Evolutionary conservation across 2,797 vertebrate genomes (phyloP).

Genomic region (Acropternis orthonyx): DNA sequence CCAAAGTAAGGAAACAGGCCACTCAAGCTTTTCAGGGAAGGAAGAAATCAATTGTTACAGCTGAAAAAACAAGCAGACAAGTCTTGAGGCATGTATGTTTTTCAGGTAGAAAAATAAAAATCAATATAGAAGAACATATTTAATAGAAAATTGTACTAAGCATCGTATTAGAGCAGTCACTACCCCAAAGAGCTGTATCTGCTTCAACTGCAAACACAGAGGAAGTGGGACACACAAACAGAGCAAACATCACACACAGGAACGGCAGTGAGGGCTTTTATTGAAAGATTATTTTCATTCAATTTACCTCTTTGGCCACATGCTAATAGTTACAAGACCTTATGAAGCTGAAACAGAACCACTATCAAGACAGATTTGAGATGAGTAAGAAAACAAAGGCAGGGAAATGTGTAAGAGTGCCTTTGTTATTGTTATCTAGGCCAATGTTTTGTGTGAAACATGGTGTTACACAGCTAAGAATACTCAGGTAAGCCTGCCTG

Average conservation of each 20-base stretch:
- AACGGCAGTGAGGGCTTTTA: not conserved
- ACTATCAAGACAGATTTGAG: not conserved
- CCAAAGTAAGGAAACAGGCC: not conserved
- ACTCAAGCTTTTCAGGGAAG: not conserved
- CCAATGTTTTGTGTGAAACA: not conserved
- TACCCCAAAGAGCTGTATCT: not conserved
- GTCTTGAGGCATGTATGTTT: not conserved
- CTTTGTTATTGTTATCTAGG: not conserved
- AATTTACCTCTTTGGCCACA: not conserved
- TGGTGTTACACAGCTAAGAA: not conserved
- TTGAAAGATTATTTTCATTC: not conserved
- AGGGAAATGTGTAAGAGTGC: not conserved
- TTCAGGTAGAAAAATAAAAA: not conserved
- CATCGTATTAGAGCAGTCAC: not conserved
- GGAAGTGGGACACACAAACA: not conserved
- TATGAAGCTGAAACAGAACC: not conserved
- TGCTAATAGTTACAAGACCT: not conserved
- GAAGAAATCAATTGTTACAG: not conserved
- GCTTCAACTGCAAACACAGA: not conserved
- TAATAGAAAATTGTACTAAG: not conserved
- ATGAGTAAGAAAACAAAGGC: not conserved
- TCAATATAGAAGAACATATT: not conserved
- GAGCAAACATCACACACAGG: not conserved
- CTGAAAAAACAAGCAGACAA: not conserved
- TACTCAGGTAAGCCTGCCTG: not conserved